These are phyloP conservation scores for Euglossa dilemma DNA, from an alignment of 1,140 invertebrate genomes.

Conservation along the genomic window DNA sequence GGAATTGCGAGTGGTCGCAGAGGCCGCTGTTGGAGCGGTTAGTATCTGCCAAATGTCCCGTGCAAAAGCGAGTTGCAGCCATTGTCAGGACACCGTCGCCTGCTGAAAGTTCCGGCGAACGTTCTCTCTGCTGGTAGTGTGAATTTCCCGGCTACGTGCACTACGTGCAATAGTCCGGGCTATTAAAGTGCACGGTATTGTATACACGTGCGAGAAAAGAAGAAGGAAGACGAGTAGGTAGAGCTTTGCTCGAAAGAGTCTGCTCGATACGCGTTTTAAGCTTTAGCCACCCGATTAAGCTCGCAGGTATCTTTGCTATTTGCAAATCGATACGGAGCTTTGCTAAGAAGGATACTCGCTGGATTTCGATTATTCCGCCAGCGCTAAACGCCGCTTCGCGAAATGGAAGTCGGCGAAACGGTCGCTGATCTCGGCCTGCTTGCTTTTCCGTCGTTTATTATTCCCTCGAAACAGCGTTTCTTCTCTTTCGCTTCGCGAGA, in stretches of 20 bases:
- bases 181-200: constrained; percentile 15
- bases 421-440: too few species aligned
- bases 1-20: too few species aligned
- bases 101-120: constrained; percentile 28
- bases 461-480: too few species aligned
- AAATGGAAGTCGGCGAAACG: neutral
- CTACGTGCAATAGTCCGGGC: constrained; percentile 11
- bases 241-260: constrained; percentile 31
- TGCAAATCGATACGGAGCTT: constrained; percentile 74
- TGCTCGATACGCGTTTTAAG: constrained; percentile 62
- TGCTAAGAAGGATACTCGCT: constrained; percentile 40
- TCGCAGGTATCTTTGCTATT: constrained; percentile 69
- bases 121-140: neutral
- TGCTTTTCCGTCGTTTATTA: too few species aligned
- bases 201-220: neutral
- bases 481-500: too few species aligned
- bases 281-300: constrained; percentile 75
- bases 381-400: neutral
- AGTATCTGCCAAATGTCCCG: neutral
- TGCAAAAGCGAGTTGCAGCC: neutral
- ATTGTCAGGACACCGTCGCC: neutral
- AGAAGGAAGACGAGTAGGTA: too few species aligned
- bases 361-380: constrained; percentile 42
- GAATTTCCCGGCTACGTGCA: constrained; percentile 22
- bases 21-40: too few species aligned